phyloP scores from a whole-genome alignment of 2,113 vertebrate species.

The Pan troglodytes region NHGRI_mPanTro3-v2.1_pri NC_072407.2:110818001-110818500 shows the following conservation, averaged over 20 bases:
- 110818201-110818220: neutral
- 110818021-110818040: neutral
- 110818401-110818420: too few relatives aligned
- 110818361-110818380: too few relatives aligned
- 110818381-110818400: too few relatives aligned
- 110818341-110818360: too few relatives aligned
- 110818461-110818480: neutral
- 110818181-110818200: neutral
- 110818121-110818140: neutral
- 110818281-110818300: too few relatives aligned
- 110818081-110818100: neutral
- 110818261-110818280: too few relatives aligned
- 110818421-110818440: too few relatives aligned
- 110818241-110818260: too few relatives aligned
- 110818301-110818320: too few relatives aligned
- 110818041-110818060: neutral
- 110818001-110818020: neutral
- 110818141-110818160: neutral
- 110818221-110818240: too few relatives aligned
- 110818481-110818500: neutral
- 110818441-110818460: neutral
- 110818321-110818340: too few relatives aligned
- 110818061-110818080: neutral
- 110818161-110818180: neutral
- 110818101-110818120: neutral